These are phyloP conservation scores for Drosophila bifasciata DNA, from an alignment of 1,140 invertebrate genomes.

Conservation along the genomic window DNA sequence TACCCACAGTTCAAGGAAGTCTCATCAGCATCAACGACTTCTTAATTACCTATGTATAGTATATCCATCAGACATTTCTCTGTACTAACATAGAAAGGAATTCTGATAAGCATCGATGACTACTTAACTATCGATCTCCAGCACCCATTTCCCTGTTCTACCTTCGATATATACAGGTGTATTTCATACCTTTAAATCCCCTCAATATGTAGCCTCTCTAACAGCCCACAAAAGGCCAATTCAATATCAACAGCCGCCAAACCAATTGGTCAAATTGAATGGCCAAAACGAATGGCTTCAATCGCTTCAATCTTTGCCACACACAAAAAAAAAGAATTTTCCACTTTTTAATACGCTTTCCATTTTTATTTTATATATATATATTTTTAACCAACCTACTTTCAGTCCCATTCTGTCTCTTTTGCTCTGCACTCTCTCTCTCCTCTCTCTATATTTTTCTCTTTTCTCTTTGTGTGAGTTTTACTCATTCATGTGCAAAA, in stretches of 20 bases:
- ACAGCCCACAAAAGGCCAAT: constrained; percentile 4
- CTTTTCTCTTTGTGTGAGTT: constrained; percentile 30
- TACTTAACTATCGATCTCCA: no score
- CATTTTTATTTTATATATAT: constrained; percentile 24
- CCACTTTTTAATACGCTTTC: constrained; percentile 61
- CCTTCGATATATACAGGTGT: no score
- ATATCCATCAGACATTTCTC: no score
- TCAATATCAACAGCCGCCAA: constrained; percentile 15
- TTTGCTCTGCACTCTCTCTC: background rate
- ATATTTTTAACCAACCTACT: background rate
- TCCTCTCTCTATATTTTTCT: constrained; percentile 5
- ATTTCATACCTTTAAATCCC: no score
- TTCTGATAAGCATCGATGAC: background rate
- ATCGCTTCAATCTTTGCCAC: constrained; percentile 29
- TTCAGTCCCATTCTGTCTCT: background rate
- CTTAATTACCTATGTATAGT: no score
- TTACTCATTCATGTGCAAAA: constrained; percentile 75
- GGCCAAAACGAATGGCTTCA: constrained; percentile 19
- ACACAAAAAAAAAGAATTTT: constrained; percentile 60
- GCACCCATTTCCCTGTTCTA: no score
- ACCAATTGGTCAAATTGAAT: constrained; percentile 32
- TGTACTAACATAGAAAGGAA: no score
- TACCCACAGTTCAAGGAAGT: background rate
- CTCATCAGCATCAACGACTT: background rate
- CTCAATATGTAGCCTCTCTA: background rate